These are phyloP conservation scores for Eumacrocentrus americanus DNA, from an alignment of 2,888 invertebrate species.

Conservation along the genomic window DNA sequence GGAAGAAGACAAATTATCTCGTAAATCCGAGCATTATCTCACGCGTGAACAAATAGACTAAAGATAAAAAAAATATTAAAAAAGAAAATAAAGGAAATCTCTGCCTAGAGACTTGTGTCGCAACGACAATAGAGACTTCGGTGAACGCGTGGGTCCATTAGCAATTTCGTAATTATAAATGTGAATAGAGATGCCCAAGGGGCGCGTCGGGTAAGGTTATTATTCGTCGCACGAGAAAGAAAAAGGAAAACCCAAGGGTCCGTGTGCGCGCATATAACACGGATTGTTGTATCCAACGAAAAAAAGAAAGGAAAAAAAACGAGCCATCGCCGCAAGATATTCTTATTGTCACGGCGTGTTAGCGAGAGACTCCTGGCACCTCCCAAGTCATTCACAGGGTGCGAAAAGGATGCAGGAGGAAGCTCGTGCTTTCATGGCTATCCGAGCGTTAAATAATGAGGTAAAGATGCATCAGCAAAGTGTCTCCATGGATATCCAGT, in stretches of 20 bases:
- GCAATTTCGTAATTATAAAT: constrained; percentile 55
- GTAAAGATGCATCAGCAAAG: constrained; percentile 3
- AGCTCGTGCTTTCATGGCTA: constrained; percentile 5
- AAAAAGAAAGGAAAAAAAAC: constrained; percentile 10
- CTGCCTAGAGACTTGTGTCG: not conserved
- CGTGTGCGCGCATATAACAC: not conserved
- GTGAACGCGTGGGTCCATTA: constrained; percentile 44
- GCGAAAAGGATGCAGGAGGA: not conserved
- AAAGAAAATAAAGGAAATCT: no score
- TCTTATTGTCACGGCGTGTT: constrained; percentile 17
- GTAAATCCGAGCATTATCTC: no score
- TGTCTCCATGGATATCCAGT: not conserved
- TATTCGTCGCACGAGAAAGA: constrained; percentile 15
- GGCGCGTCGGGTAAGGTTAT: constrained; percentile 13
- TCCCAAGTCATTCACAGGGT: constrained; percentile 2
- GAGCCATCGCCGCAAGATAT: not conserved
- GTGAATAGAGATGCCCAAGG: constrained; percentile 41
- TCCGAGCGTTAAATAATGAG: constrained; percentile 18
- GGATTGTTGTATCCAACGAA: not conserved
- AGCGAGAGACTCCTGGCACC: not conserved
- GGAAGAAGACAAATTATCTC: no score
- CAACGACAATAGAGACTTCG: not conserved
- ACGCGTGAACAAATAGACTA: no score
- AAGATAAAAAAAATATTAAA: no score
- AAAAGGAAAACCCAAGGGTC: constrained; percentile 17